Base-by-base conservation (phyloP, 2,888 invertebrate species). In the Branchinecta sandiegonensis region DNA sequence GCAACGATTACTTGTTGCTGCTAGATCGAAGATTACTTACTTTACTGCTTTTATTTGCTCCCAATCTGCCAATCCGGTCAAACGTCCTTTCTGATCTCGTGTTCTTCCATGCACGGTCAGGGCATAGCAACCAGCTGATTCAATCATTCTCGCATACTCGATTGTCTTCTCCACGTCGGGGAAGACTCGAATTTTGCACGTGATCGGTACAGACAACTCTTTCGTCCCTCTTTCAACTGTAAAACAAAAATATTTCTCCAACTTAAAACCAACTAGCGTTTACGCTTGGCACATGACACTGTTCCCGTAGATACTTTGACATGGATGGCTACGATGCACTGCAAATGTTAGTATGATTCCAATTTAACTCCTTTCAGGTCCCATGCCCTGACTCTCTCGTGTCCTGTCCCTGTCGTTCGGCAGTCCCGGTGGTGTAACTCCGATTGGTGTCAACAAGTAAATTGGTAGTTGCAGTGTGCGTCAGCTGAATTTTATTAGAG, bases 31-130 rank as follows among this genome's bases (percentile, higher is more conserved):
- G 17, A 56, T 8, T 14, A 72, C 74, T 74, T 79, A 92, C 88
- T 89, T 89, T 66, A 97, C 88, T 73, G 90, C 91, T 78, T 85
- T 88, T 70, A 99, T 94, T 76, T 92, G 88, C 73, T 84, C 81
- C 97, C 97, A 99, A 78, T 89, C 89, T 46, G 97, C 97, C 68
- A 95, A 77, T 14, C 97, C 97, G 6, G 97, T 97, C 17, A 90
- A 79, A 1, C 90, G 89, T n/a, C 97, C 97, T 77, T 94, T 95
- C 79, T 95, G 94, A 72, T 97, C 95, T 70, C 92, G 83, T 0
- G 92, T 95, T 72, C 99, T 83, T 0, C 97, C 97, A 80, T 99
- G 99, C 37, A 99, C 91, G 9, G 97, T 94, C 48, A 99, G 81
- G 76, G 96, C 80, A 78, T 87, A 85, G 75, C 92, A 90, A 47